Percentiles rank a stretch among this genome's conserved stretches.
phyloP scores from a whole-genome alignment of 2,113 vertebrate species.

The Fregata magnificens region DNA sequence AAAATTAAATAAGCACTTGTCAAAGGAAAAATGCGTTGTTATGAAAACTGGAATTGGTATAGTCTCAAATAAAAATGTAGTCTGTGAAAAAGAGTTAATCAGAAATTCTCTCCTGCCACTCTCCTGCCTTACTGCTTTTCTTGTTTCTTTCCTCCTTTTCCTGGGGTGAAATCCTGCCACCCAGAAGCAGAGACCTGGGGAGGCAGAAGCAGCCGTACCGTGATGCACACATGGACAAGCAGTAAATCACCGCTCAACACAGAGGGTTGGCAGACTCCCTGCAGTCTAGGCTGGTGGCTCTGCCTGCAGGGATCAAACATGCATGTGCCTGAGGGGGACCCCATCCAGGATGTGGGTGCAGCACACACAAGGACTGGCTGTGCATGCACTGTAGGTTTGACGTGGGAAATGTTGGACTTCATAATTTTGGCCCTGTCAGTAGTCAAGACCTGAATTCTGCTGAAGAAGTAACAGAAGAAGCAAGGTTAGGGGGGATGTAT shows the following conservation, averaged over 20 bases:
- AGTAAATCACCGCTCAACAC: background rate
- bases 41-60: background rate
- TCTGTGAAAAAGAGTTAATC: background rate
- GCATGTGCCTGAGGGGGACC: background rate
- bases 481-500: background rate
- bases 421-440: background rate
- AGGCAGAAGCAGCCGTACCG: background rate
- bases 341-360: background rate
- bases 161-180: background rate
- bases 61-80: background rate
- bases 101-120: background rate
- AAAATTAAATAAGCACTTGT: constrained; percentile 41
- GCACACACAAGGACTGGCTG: background rate
- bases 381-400: fast-evolving
- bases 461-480: background rate
- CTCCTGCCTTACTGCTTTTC: background rate
- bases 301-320: background rate
- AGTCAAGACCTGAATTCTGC: background rate
- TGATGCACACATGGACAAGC: background rate
- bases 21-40: constrained; percentile 24
- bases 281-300: background rate
- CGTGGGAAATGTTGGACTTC: background rate
- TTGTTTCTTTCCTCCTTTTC: background rate
- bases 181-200: background rate
- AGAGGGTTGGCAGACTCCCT: background rate